Percentiles rank a stretch among this genome's conserved stretches.
phyloP scores from a whole-genome alignment of 2,113 vertebrate genomes.

The Hydrochoerus hydrochaeris region DNA sequence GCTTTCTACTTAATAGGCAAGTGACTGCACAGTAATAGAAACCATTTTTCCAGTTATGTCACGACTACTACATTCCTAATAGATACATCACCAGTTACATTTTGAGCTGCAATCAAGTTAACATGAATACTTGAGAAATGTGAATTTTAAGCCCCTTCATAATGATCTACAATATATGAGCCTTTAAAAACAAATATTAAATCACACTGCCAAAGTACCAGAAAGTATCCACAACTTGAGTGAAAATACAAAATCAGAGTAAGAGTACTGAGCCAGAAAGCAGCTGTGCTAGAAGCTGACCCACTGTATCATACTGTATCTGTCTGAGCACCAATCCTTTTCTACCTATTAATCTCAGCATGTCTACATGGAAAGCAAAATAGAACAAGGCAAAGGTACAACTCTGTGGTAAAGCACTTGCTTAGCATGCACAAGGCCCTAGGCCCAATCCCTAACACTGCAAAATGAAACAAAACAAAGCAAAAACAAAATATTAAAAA shows the following conservation, averaged over 20 bases:
- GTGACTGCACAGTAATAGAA: background rate
- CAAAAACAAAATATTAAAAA: background rate
- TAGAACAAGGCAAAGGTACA: background rate
- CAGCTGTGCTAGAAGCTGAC: background rate
- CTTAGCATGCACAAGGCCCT: background rate
- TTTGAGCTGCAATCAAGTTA: background rate
- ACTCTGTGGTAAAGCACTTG: background rate
- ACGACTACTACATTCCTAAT: background rate
- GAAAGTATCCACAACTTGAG: background rate
- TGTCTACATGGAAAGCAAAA: background rate
- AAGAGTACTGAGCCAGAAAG: background rate
- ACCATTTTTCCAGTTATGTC: background rate
- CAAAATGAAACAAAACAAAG: background rate
- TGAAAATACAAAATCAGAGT: background rate
- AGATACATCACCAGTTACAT: background rate
- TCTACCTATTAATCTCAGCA: background rate
- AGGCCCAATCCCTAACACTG: background rate
- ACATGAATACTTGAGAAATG: background rate
- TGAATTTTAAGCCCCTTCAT: slow-evolving; percentile 12
- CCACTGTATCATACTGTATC: no score
- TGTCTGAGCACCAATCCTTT: background rate
- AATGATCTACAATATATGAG: background rate
- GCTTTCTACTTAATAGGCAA: background rate
- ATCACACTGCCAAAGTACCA: background rate
- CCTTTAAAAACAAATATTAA: background rate